phyloP scores from a whole-genome alignment of 2,888 invertebrate genomes.

The Chrysopilus asiliformis region DNA sequence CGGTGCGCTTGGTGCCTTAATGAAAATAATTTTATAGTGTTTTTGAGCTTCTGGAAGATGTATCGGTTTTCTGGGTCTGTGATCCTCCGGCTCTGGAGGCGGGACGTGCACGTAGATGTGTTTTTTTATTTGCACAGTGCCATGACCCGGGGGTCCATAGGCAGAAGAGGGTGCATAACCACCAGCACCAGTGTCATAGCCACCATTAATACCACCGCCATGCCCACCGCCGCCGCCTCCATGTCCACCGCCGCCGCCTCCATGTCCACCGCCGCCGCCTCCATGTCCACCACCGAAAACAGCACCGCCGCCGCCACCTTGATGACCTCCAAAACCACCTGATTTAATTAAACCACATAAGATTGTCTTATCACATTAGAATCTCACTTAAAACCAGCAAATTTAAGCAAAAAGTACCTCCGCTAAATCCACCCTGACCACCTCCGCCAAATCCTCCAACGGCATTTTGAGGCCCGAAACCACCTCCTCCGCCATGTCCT shows the following conservation, averaged over 20 bases:
- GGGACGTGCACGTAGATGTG: constrained; percentile 34
- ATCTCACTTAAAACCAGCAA: no score
- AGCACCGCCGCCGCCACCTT: constrained; percentile 19
- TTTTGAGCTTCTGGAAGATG: constrained; percentile 54
- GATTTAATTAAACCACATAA: neutral
- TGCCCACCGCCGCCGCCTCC: constrained; percentile 3
- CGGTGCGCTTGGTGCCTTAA: constrained; percentile 74
- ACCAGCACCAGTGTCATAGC: constrained; percentile 15
- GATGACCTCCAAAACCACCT: constrained; percentile 1
- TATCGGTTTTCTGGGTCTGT: constrained; percentile 23
- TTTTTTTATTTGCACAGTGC: constrained; percentile 23
- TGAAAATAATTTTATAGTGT: constrained; percentile 84
- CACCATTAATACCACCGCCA: constrained; percentile 1
- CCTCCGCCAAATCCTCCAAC: constrained; percentile 6
- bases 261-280: constrained; percentile 12
- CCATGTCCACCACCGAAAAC: neutral
- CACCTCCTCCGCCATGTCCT: constrained; percentile 19
- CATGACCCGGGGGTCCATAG: constrained; percentile 17
- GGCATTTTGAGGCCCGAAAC: constrained; percentile 30
- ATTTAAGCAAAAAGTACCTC: no score
- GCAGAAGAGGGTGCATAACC: constrained; percentile 11
- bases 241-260: constrained; percentile 7
- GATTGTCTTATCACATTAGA: neutral
- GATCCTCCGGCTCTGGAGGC: constrained; percentile 29
- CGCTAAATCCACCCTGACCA: constrained; percentile 4